These are phyloP conservation scores for Chelmon rostratus DNA, from an alignment of 2,797 vertebrate genomes.

Conservation along the genomic window DNA sequence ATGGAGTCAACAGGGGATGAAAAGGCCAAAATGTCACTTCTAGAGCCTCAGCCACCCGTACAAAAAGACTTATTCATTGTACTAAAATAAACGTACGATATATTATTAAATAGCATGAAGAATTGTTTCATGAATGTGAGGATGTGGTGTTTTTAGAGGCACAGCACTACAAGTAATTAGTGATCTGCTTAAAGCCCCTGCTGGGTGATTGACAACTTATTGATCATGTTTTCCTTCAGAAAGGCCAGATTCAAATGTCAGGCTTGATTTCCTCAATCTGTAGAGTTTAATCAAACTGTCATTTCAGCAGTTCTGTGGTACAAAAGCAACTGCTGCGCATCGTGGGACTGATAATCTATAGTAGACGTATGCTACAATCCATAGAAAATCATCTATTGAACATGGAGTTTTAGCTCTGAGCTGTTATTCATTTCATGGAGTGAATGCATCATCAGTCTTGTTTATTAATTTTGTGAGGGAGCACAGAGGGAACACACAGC, in stretches of 20 bases:
- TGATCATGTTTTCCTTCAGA: slow-evolving; percentile 45
- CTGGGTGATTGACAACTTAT: slow-evolving; percentile 57
- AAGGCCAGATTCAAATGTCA: slow-evolving; percentile 71
- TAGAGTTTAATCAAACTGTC: slow-evolving; percentile 26
- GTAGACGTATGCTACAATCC: background rate
- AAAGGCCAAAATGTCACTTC: too few relatives aligned
- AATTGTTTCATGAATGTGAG: background rate
- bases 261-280: slow-evolving; percentile 51
- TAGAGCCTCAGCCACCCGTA: too few relatives aligned
- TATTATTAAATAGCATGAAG: background rate
- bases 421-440: background rate
- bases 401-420: background rate
- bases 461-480: slow-evolving; percentile 41
- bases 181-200: slow-evolving; percentile 12
- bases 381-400: background rate
- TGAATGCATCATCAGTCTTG: slow-evolving; percentile 9
- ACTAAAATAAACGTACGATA: background rate
- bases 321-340: background rate
- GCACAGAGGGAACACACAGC: slow-evolving; percentile 7
- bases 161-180: slow-evolving; percentile 19
- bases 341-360: background rate
- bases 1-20: too few relatives aligned
- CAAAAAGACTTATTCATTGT: too few relatives aligned
- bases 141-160: slow-evolving; percentile 9
- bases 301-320: background rate